phyloP scores from a whole-genome alignment of 2,113 vertebrate species.

The Isurus oxyrinchus region DNA sequence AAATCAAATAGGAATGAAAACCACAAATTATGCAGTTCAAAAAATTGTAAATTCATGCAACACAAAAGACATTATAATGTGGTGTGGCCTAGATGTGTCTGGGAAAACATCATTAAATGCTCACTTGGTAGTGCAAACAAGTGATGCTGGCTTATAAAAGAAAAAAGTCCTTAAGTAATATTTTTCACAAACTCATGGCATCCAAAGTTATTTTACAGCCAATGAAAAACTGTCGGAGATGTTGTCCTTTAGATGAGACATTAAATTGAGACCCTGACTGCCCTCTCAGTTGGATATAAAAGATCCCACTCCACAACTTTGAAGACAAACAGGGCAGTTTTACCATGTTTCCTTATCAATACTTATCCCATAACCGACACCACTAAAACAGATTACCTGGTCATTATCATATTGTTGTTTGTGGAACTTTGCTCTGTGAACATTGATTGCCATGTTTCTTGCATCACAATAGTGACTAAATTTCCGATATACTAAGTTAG shows the following conservation, averaged over 20 bases:
- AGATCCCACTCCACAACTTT: not conserved
- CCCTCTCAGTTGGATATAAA: not conserved
- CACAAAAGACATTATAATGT: not conserved
- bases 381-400: not conserved
- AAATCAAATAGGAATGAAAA: not conserved
- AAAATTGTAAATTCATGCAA: not conserved
- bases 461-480: too few species aligned
- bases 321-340: not conserved
- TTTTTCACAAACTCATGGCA: not conserved
- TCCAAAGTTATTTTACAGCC: too few species aligned
- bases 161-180: not conserved
- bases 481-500: too few species aligned
- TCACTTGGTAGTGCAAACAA: not conserved
- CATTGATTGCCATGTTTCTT: too few species aligned
- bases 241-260: too few species aligned
- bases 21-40: not conserved
- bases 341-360: not conserved
- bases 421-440: not conserved
- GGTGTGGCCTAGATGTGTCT: not conserved
- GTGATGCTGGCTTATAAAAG: not conserved
- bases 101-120: not conserved
- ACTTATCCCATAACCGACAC: not conserved
- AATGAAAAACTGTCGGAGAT: too few species aligned
- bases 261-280: not conserved
- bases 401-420: not conserved